Base-by-base conservation (phyloP, 64 coral and sea anemone genomes). In the Trachythela sp. region DNA sequence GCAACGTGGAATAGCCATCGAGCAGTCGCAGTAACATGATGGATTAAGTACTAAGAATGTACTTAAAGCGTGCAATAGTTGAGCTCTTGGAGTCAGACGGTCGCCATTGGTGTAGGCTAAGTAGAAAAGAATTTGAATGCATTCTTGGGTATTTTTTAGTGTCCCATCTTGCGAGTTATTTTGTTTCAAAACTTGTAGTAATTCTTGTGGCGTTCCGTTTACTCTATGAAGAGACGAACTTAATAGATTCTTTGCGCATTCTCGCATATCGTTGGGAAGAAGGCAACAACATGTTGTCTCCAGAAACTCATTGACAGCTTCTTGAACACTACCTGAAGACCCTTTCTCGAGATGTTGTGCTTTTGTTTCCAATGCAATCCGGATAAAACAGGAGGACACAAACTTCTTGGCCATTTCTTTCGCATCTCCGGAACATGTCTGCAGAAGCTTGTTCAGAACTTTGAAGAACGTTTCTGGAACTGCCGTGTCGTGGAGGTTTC, bases 81-180 rank as follows among this genome's bases (percentile, higher is more conserved):
- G 75, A 30, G 26, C 31, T 80, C 32, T 15, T 37, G 75, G 13
- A 35, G 35, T 5, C 0, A 80, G 75, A 29, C 75, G 75, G 75
- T 80, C 75, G 35, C 75, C 37, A 30, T 80, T 35, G 15, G 1
- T 35, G 75, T 80, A 80, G 26, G 75, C 75, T 39, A 38, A 0
- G 30, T 80, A 38, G 75, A 80, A 80, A 35, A 80, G 75, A 38
- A 80, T 39, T 30, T 37, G 75, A 18, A 80, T 80, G 75, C 75
- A 80, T 37, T 80, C 31, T 35, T 80, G 75, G 15, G 75, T 80
- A 9, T 80, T 80, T 30, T 35, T 80, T 11, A 80, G 33, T 17
- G 37, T 80, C 30, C 35, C 75, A 39, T 80, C 75, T 35, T 13
- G 33, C 9, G 26, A 15, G 37, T 80, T 35, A 80, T 39, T 80